Base-by-base conservation (phyloP, 2,888 invertebrate genomes). In the Drepanosiphum platanoidis region DNA sequence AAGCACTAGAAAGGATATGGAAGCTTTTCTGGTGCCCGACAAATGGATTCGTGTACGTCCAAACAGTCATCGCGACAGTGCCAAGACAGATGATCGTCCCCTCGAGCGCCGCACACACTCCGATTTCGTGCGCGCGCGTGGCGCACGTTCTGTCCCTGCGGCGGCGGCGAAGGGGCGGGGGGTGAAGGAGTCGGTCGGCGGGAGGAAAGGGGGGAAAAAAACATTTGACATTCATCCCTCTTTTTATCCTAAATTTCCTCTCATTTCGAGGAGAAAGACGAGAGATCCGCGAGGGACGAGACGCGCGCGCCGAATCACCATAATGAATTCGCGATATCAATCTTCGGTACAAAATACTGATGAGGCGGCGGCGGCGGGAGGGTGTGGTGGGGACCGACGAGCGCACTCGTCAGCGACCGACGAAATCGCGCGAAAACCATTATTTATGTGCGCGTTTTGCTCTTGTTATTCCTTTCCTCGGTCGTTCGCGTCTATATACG, bases 11-110 rank as follows among this genome's bases (percentile, higher is more conserved):
- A 84, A 58, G 75, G 68, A 84, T 66, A 68, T 36, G 58, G 71
- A 71, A 84, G 83, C 66, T 83, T 84, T 77, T 68, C 30, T 39
- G 66, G 66, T 66, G 68, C 77, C 75, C 84, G 84, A 84, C 84
- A 84, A 84, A 84, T 84, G 84, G 84, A 84, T 84, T 84, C 84
- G 77, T 84, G 84, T 84, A 84, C 84, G 84, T 84, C 75, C 84
- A 75, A 84, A 84, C 77, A 84, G 64, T 84, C 84, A 84, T 75
- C 84, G 68, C 68, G 68, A 75, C 75, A 64, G 64, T 66, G 52
- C 68, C 74, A 84, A 84, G 84, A 84, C 84, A 58, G 84, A 84
- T 84, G 84, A 84, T 77, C 66, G 68, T 74, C 74, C 46, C 68
- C 46, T 27, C n/a, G n/a, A 36, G 58, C n/a, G n/a, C n/a, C 58